Percentiles rank a stretch among this genome's conserved stretches.
phyloP scores from a whole-genome alignment of 2,888 invertebrate species.

The Plutella xylostella region DNA sequence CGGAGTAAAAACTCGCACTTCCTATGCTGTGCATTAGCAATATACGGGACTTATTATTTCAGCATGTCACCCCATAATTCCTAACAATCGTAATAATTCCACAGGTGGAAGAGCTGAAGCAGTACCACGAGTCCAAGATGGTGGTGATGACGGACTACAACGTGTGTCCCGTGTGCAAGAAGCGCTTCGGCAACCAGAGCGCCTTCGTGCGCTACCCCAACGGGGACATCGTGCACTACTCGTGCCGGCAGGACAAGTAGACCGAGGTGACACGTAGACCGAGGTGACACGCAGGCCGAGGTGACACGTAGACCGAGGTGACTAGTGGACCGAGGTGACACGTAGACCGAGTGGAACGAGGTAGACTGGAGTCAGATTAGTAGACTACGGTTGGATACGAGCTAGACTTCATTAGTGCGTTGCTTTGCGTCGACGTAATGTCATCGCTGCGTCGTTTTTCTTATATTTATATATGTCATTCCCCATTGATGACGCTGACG shows the following conservation, averaged over 20 bases:
- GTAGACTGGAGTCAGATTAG: too few species aligned
- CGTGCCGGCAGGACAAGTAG: conserved; percentile 68
- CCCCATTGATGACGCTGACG: too few species aligned
- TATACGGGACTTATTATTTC: too few species aligned
- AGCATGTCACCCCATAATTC: not conserved
- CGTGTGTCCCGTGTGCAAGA: conserved; percentile 92
- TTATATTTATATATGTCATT: too few species aligned
- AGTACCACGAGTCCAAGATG: conserved; percentile 84
- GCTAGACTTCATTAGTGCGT: too few species aligned
- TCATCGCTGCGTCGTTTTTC: too few species aligned
- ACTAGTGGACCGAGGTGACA: not conserved
- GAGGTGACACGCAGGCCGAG: not conserved
- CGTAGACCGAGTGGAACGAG: not conserved
- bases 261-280: not conserved
- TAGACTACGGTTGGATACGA: too few species aligned
- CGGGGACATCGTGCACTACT: conserved; percentile 93
- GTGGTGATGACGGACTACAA: conserved; percentile 88
- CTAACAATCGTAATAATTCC: not conserved
- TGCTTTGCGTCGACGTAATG: too few species aligned
- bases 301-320: not conserved
- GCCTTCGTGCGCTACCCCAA: conserved; percentile 94
- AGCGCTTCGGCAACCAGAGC: conserved; percentile 93
- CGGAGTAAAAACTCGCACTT: too few species aligned
- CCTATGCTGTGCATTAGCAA: too few species aligned
- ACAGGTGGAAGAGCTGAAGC: conserved; percentile 81